Conservation (phyloP, 2,797 vertebrate genomes). For the Sebastes jordani region DNA sequence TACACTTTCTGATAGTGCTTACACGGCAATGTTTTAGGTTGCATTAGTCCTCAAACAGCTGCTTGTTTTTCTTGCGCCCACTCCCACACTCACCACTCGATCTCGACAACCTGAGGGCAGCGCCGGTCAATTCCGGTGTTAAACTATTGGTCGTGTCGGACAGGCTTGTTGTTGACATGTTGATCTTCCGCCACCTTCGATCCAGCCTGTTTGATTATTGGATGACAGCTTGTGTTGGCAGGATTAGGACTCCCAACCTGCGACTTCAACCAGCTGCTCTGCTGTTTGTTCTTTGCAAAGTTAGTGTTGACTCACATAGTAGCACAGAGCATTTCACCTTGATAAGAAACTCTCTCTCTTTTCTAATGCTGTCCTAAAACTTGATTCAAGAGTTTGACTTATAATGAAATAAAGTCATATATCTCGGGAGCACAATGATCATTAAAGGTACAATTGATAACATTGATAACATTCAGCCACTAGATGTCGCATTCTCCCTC, state of each 20-base stretch:
- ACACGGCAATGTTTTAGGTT: conserved; percentile 42
- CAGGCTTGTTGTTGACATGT: conserved; percentile 57
- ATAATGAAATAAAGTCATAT: neutral
- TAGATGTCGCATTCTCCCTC: no score
- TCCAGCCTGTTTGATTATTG: conserved; percentile 68
- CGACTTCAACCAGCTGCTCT: neutral
- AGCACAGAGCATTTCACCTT: conserved; percentile 23
- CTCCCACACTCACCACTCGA: neutral
- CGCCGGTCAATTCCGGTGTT: conserved; percentile 50
- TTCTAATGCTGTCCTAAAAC: neutral
- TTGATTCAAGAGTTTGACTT: neutral
- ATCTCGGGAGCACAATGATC: neutral
- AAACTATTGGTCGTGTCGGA: conserved; percentile 41
- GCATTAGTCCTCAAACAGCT: conserved; percentile 42
- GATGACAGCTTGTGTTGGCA: conserved; percentile 62
- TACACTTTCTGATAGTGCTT: conserved; percentile 55
- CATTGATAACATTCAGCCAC: no score
- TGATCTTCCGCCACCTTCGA: conserved; percentile 63
- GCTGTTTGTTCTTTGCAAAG: conserved; percentile 30
- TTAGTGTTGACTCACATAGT: conserved; percentile 10
- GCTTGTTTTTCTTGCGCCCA: conserved; percentile 30
- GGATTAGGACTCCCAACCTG: conserved; percentile 36
- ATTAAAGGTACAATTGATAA: neutral
- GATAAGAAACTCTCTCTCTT: neutral
- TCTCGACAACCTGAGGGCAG: conserved; percentile 32